Base-by-base conservation (phyloP, 2,888 invertebrate genomes). In the Congeria kusceri region DNA sequence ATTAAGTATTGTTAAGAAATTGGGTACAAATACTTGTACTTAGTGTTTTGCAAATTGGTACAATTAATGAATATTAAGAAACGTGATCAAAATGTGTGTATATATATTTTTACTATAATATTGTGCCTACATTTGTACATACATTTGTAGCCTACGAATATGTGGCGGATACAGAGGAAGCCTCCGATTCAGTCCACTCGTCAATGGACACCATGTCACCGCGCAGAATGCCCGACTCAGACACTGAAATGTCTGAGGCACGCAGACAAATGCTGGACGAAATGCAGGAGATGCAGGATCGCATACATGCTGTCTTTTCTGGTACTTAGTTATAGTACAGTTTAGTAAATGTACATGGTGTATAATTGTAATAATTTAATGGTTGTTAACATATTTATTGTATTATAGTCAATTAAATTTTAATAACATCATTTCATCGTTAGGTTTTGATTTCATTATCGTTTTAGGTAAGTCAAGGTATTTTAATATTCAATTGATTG, bases 161-260 rank as follows among this genome's bases (percentile, higher is more conserved):
- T 94, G 95, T 97, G 83, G 96, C 97, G 84, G 97, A 97, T 94
- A 96, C 96, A 87, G 97, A 97, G 94, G 96, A 96, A 90, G 96
- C 96, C 83, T 95, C 95, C 18, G 93, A 93, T 73, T 91, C 92
- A 9, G 86, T 90, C 72, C 85, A 89, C 81, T 92, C 92, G 18
- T 88, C 91, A n/a, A 73, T 87, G 27, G 91, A 90, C 59, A 86
- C 90, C 3, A 80, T 87, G 61, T 91, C 91, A 29, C 90, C 91
- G 3, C 85, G 86, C 73, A 88, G 85, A 53, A 85, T 70, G 23
- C 39, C 80, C n/a, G 90, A 90, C 62, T 90, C 89, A 28, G 91
- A 91, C 73, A 84, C 88, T 44, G 90, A 89, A 62, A 79, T 83
- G 7, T 77, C 86, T 27, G 77, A 84, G 25, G 84, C 85, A 28